Percentiles rank a stretch among this genome's conserved stretches.
Evolutionary conservation across 2,797 vertebrate species (phyloP).

Genomic region (Okamejei kenojei): DNA sequence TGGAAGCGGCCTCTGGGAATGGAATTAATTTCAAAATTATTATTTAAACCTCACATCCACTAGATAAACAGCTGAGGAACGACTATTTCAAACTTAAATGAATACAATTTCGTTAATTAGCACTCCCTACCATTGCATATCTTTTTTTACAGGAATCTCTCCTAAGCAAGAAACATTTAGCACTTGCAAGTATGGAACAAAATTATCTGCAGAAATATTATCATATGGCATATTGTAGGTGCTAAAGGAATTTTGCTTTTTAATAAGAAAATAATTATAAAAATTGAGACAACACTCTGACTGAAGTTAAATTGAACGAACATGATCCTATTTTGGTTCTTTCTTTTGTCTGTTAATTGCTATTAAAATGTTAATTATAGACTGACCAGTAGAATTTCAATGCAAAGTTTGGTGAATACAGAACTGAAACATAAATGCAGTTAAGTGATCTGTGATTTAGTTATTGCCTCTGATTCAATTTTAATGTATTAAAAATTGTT

Average conservation of each 20-base stretch:
- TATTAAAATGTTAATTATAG: not conserved
- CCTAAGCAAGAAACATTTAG: not conserved
- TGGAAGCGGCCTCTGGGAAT: not conserved
- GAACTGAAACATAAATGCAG: not conserved
- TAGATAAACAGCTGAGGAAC: not conserved
- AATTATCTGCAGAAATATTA: slow-evolving; percentile 2
- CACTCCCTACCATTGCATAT: not conserved
- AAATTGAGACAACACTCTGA: not conserved
- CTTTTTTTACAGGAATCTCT: not conserved
- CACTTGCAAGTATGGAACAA: not conserved
- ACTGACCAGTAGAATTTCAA: not conserved
- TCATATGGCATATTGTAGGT: not conserved
- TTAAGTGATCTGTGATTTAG: not conserved
- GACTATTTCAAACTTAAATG: slow-evolving; percentile 21
- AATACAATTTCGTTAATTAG: slow-evolving; percentile 20
- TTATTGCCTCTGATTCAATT: not conserved
- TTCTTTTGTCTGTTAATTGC: not conserved
- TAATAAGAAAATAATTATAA: not conserved
- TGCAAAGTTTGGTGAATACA: not conserved
- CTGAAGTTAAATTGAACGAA: not conserved
- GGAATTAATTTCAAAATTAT: slow-evolving; percentile 30
- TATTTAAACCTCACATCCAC: not conserved
- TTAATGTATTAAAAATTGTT: not conserved
- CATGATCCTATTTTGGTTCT: not conserved
- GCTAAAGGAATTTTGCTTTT: not conserved